Base-by-base conservation (phyloP, 2,113 vertebrate genomes). In the Anoplopoma fimbria region DNA sequence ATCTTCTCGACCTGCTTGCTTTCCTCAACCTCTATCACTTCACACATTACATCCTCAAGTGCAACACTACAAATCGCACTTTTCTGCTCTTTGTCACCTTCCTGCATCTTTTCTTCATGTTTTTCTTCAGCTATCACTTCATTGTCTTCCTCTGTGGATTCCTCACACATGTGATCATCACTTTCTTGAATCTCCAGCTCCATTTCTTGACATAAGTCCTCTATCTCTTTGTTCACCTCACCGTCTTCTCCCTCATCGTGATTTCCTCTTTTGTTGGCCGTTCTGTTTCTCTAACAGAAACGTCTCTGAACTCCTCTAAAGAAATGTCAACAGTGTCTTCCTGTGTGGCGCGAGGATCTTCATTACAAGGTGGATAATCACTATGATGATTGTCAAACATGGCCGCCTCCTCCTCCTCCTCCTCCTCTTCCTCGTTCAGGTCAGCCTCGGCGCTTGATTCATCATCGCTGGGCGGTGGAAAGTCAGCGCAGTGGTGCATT, bases 11-110 rank as follows among this genome's bases (percentile, higher is more conserved):
- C 25, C 42, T 45, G 67, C 15, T 21, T 61, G 8, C 51, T 65
- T 61, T 90, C 91, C 55, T 73, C 71, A 6, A 87, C 86, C 70
- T 92, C 87, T 27, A 87, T 89, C 47, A 87, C 63, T 58, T 89
- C 85, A 75, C 83, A 87, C 14, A 86, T 10, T 38, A 90, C 68
- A 0, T 91, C 88, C n/a, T 91, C 77, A 2, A 87, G 34, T 31
- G 89, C 89, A 19, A 64, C 69, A 85, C 36, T 3, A 45, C 23
- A 45, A 25, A 53, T 3, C 4, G 0, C 47, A 19, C 58, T 23
- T 0, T 65, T 61, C 79, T 61, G 60, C 49, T 88, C 71, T 27
- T 4, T 27, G 27, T 9, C 33, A 1, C 6, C 63, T 29, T 51
- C 49, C 21, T 68, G 33, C 49, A 40, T 69, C 55, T 27, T 53